phyloP scores from a whole-genome alignment of 2,888 invertebrate species.

The Nymphalis urticae region DNA sequence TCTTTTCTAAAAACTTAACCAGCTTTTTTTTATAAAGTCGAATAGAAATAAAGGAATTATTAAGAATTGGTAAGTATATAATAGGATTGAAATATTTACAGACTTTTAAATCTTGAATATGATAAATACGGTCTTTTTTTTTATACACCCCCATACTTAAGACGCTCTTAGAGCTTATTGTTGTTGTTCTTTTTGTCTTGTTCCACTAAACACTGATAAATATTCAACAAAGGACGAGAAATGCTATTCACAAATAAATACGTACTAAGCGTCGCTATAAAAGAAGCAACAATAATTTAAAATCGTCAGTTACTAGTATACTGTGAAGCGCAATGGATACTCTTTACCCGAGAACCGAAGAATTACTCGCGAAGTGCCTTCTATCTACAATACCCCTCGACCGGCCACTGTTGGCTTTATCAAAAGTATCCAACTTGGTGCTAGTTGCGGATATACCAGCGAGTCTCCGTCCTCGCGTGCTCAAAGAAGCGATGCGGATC shows the following conservation, averaged over 20 bases:
- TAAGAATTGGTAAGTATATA: too few relatives aligned
- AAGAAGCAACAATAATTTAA: too few relatives aligned
- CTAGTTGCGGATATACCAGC: conserved; percentile 22
- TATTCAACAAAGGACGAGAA: neutral
- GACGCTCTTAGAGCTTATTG: neutral
- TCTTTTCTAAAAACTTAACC: too few relatives aligned
- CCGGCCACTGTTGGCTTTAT: conserved; percentile 26
- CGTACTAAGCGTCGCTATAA: neutral
- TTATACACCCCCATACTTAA: too few relatives aligned
- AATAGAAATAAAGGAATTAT: too few relatives aligned
- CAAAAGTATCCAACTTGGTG: conserved; percentile 23
- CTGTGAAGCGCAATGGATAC: conserved; percentile 23
- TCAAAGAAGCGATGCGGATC: conserved; percentile 22
- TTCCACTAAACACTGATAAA: neutral
- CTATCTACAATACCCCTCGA: conserved; percentile 23
- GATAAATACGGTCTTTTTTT: too few relatives aligned
- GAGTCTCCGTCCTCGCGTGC: conserved; percentile 19
- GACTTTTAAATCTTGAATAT: too few relatives aligned
- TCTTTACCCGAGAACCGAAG: conserved; percentile 32
- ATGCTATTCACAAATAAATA: neutral
- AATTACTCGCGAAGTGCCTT: conserved; percentile 27
- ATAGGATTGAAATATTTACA: too few relatives aligned
- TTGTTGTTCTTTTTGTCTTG: too few relatives aligned
- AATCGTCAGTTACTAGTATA: too few relatives aligned
- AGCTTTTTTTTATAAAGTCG: too few relatives aligned